phyloP scores from a whole-genome alignment of 2,888 invertebrate genomes.

The Nephrotoma flavescens region DNA sequence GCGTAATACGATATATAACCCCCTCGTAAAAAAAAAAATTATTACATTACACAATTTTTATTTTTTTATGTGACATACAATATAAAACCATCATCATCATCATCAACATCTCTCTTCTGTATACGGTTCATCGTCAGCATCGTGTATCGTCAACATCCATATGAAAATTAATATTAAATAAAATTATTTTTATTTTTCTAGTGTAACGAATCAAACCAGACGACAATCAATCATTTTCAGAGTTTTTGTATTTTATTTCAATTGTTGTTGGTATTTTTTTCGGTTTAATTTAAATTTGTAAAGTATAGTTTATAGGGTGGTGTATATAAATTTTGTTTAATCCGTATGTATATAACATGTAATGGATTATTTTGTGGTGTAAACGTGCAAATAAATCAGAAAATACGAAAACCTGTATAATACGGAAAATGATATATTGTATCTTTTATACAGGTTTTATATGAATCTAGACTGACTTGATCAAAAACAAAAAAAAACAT shows the following conservation, averaged over 20 bases:
- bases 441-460: not conserved
- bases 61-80: not conserved
- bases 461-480: not conserved
- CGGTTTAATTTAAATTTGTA: not conserved
- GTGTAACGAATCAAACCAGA: slow-evolving; percentile 4
- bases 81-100: not conserved
- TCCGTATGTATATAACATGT: not conserved
- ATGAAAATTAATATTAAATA: not conserved
- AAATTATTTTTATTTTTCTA: not conserved
- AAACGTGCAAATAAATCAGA: not conserved
- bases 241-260: not conserved
- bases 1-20: not conserved
- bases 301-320: not conserved
- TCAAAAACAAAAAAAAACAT: not conserved
- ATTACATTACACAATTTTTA: not conserved
- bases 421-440: not conserved
- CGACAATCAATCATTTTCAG: slow-evolving; percentile 5
- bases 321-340: not conserved
- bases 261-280: not conserved
- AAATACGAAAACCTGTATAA: not conserved
- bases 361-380: too few relatives aligned
- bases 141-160: not conserved
- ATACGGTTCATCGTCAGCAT: not conserved
- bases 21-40: not conserved
- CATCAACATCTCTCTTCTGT: not conserved